Evolutionary conservation across 2,113 vertebrate genomes (phyloP).

Genomic region (Chlorodrepanis virens): DNA sequence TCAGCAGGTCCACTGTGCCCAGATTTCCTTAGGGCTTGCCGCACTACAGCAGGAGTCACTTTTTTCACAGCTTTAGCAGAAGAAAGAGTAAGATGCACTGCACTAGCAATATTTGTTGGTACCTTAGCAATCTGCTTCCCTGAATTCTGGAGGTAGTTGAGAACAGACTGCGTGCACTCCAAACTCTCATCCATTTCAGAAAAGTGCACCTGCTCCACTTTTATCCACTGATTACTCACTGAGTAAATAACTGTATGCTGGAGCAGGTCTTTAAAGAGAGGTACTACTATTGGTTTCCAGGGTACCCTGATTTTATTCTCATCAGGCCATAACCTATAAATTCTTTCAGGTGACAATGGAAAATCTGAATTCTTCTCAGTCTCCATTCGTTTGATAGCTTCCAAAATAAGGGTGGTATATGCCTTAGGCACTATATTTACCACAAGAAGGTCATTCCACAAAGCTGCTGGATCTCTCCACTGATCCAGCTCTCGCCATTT

Average conservation of each 20-base stretch:
- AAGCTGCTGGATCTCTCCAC: slow-evolving; percentile 93
- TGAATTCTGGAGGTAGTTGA: slow-evolving; percentile 93
- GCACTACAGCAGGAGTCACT: slow-evolving; percentile 84
- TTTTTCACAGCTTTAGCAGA: slow-evolving; percentile 75
- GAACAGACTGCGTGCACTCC: slow-evolving; percentile 80
- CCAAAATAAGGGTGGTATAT: slow-evolving; percentile 88
- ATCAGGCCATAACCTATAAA: slow-evolving; percentile 92
- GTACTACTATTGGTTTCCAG: slow-evolving; percentile 89
- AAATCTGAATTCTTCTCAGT: slow-evolving; percentile 82
- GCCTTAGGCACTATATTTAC: slow-evolving; percentile 86
- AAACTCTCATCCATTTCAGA: slow-evolving; percentile 83
- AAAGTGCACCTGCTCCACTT: slow-evolving; percentile 84
- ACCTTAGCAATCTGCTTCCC: slow-evolving; percentile 89
- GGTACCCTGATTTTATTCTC: slow-evolving; percentile 77
- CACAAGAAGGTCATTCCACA: slow-evolving; percentile 96
- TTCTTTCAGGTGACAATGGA: slow-evolving; percentile 77
- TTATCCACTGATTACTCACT: slow-evolving; percentile 82
- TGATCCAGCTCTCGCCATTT: slow-evolving; percentile 97
- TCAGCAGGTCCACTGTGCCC: slow-evolving; percentile 75
- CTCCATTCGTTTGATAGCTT: slow-evolving; percentile 84
- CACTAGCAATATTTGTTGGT: slow-evolving; percentile 80
- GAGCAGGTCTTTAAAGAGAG: slow-evolving; percentile 86
- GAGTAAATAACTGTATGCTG: slow-evolving; percentile 86
- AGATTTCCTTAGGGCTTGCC: slow-evolving; percentile 86
- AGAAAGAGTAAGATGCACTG: slow-evolving; percentile 70